A percentile compares a stretch with the other conserved stretches of the same genome.
Conservation (phyloP, 2,113 vertebrate genomes). For the Zosterops hypoxanthus region DNA sequence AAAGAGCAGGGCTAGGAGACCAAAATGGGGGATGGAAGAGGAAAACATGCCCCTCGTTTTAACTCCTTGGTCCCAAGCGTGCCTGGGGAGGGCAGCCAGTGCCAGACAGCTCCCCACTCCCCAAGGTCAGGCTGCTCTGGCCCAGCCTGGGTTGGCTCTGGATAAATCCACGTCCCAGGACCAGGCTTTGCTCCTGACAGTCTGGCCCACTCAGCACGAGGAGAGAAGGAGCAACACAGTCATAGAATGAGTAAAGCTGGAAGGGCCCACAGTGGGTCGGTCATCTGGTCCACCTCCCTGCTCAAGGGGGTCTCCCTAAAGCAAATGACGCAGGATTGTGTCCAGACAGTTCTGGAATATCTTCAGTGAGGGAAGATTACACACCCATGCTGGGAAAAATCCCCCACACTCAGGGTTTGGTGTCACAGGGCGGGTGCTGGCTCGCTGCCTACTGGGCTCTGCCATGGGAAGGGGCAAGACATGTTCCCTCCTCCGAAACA, state of each 20-base stretch:
- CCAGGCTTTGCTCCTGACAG: not conserved
- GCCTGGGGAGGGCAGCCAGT: not conserved
- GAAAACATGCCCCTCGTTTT: not conserved
- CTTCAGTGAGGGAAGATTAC: not conserved
- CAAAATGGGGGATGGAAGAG: not conserved
- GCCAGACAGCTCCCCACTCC: not conserved
- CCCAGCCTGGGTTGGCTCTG: not conserved
- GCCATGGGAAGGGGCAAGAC: not conserved
- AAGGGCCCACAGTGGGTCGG: not conserved
- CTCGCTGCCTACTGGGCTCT: not conserved
- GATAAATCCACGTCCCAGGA: rapidly evolving
- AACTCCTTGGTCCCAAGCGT: not conserved
- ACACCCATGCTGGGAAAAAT: not conserved
- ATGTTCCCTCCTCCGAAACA: not conserved
- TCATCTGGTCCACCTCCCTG: not conserved
- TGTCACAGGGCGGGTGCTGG: not conserved
- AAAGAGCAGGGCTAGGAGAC: not conserved
- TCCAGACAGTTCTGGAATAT: not conserved
- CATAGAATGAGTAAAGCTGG: not conserved
- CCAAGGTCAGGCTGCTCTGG: not conserved
- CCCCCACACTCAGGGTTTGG: not conserved
- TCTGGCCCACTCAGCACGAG: not conserved
- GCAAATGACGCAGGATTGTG: not conserved
- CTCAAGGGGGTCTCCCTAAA: not conserved
- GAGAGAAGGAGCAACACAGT: not conserved